Evolutionary conservation across 2,797 vertebrate genomes (phyloP).

Genomic region (Gallinago solitaria): DNA sequence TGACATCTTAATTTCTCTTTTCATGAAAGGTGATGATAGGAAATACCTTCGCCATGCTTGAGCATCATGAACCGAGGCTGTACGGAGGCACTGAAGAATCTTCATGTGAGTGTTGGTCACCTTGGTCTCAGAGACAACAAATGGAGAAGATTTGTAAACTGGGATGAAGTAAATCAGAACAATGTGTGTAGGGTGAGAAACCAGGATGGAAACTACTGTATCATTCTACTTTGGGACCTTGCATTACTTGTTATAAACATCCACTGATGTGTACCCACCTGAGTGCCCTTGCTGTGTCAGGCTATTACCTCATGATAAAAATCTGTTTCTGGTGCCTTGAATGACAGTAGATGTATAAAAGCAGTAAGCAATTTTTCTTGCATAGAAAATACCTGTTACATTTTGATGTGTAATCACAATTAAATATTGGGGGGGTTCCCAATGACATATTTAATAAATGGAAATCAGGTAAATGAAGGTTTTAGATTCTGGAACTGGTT

Average conservation of each 20-base stretch:
- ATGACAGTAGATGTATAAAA: neutral
- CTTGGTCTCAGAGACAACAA: neutral
- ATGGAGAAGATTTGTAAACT: neutral
- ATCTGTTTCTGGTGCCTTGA: neutral
- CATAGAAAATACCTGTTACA: neutral
- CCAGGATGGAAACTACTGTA: neutral
- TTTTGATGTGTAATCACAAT: neutral
- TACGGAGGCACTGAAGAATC: neutral
- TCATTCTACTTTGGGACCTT: neutral
- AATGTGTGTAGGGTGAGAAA: neutral
- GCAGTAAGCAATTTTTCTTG: neutral
- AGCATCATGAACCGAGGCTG: neutral
- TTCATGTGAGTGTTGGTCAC: neutral
- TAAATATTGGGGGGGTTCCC: neutral
- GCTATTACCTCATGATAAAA: neutral
- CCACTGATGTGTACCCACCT: rapidly evolving
- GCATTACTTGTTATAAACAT: neutral
- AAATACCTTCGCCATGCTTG: neutral
- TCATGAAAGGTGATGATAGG: neutral
- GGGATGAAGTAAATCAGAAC: neutral
- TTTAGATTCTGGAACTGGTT: neutral
- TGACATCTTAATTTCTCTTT: neutral
- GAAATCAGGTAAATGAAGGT: neutral
- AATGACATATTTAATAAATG: neutral
- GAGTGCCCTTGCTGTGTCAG: neutral